phyloP scores from a whole-genome alignment of 2,113 vertebrate species.

The Pongo abelii region DNA sequence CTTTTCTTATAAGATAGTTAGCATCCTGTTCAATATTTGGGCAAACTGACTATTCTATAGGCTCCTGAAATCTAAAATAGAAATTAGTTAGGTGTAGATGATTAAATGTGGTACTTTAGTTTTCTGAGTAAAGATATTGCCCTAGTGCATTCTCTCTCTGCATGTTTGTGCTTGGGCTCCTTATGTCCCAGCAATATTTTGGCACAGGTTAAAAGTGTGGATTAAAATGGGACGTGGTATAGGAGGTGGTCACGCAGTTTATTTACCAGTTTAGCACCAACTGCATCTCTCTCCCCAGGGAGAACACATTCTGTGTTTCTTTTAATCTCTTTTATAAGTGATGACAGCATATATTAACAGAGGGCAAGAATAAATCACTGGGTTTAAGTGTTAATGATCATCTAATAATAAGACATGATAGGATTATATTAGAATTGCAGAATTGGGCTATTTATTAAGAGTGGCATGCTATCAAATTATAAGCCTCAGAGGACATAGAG shows the following conservation, averaged over 20 bases:
- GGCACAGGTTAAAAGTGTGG: neutral
- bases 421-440: constrained; percentile 66
- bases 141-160: neutral
- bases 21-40: neutral
- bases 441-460: constrained; percentile 68
- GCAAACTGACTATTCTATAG: neutral
- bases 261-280: constrained; percentile 53
- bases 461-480: constrained; percentile 62
- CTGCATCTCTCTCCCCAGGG: neutral
- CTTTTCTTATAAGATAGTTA: neutral
- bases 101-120: neutral
- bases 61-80: neutral
- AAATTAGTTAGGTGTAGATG: neutral
- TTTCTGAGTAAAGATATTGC: neutral
- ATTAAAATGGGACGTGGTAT: neutral
- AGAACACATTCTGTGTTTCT: constrained; percentile 35
- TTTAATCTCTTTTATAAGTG: constrained; percentile 53
- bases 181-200: neutral
- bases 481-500: constrained; percentile 34
- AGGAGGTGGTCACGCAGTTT: neutral
- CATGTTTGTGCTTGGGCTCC: neutral
- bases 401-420: constrained; percentile 68
- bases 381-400: constrained; percentile 72
- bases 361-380: constrained; percentile 65
- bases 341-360: constrained; percentile 55